Base-by-base conservation (phyloP, 2,797 vertebrate species). In the Chiloscyllium punctatum region DNA sequence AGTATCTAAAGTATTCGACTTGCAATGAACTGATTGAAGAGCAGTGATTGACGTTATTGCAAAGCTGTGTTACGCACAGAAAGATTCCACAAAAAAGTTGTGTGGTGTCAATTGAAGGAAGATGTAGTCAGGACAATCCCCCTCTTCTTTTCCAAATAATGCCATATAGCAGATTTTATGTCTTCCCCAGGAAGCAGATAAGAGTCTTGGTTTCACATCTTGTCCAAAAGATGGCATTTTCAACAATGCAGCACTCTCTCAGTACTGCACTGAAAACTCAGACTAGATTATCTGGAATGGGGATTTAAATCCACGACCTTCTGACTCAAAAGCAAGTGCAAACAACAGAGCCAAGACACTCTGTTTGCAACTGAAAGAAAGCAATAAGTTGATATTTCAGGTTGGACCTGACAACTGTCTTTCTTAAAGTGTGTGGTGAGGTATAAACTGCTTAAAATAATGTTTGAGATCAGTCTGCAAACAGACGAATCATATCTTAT, bases 51-150 rank as follows among this genome's bases (percentile, higher is more conserved):
- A 48, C 3, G 48, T 25, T 92, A 42, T 48, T 21, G n/a, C 15
- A 92, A 69, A 92, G 90, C 90, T 21, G 42, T 92, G 68, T 92
- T 92, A 62, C 90, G 62, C 90, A 69, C 23, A 37, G 57, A 68
- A 91, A 37, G 16, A 68, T 92, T 92, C 90, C 90, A 92, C 0
- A 7, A 92, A 42, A 51, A 87, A 8, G 11, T 88, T 88, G 9
- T 33, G 51, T 30, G 51, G 86, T 57, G 51, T 57, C 53, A 25
- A 3, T 53, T 88, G 25, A 88, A 88, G 86, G 25, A 57, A 27
- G 11, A 88, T 30, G 13, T 53, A 88, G 23, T 27, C 51, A 87
- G 42, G 42, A 30, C n/a, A 66, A 66, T 1, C n/a, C 79, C 18
- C 79, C 53, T 66, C 30, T 88, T 57, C 86, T 91, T 91, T 91